These are phyloP conservation scores for Myathropa florea DNA, from an alignment of 2,888 invertebrate species.

Conservation along the genomic window DNA sequence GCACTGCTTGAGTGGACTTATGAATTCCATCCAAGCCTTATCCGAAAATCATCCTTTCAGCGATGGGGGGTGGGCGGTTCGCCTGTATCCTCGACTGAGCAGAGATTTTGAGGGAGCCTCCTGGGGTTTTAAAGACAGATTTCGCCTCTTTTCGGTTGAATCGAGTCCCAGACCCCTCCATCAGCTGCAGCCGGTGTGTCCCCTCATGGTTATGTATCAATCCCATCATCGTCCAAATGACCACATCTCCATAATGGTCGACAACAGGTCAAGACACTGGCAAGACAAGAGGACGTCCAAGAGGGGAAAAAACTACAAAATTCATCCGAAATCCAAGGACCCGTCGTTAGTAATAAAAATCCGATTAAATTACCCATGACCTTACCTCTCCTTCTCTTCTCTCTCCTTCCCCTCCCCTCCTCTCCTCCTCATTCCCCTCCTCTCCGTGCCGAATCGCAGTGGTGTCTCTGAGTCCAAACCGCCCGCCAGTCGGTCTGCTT, in stretches of 20 bases:
- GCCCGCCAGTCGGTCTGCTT: not conserved
- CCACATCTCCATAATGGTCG: not conserved
- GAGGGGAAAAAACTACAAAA: not conserved
- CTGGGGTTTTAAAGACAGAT: no score
- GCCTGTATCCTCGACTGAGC: no score
- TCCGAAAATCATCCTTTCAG: not conserved
- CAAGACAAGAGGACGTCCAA: constrained; percentile 3
- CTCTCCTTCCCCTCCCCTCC: no score
- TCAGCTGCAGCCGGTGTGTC: not conserved
- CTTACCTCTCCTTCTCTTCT: no score
- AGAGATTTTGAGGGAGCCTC: no score
- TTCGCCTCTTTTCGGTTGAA: no score
- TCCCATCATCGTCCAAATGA: constrained; percentile 22
- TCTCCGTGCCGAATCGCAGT: constrained; percentile 13
- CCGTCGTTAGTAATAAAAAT: constrained; percentile 53
- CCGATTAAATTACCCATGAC: constrained; percentile 53
- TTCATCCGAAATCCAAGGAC: constrained; percentile 5
- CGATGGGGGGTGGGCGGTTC: no score
- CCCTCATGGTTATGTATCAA: constrained; percentile 18
- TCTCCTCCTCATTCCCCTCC: no score
- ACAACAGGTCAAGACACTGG: constrained; percentile 23
- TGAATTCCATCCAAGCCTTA: not conserved
- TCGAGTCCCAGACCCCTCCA: no score
- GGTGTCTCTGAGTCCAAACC: not conserved
- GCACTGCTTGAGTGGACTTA: not conserved